Conservation (phyloP, 53 echinoderm and acorn worm genomes). For the Holothuria scabra region DNA sequence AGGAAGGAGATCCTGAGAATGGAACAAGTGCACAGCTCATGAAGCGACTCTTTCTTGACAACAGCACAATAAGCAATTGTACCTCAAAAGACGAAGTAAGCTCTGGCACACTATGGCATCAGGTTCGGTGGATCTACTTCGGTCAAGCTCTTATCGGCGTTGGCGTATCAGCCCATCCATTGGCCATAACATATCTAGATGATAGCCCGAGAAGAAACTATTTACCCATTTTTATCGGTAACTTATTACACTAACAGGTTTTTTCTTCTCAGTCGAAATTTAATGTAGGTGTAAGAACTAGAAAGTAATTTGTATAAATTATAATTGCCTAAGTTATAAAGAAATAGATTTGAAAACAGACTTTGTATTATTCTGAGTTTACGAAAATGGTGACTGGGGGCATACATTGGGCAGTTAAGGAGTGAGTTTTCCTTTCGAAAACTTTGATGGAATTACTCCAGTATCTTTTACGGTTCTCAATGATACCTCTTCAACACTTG, state of each 20-base stretch:
- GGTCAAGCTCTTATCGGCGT: conserved; percentile 52
- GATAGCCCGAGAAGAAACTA: conserved; percentile 47
- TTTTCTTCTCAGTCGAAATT: too few relatives aligned
- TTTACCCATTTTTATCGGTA: conserved; percentile 66
- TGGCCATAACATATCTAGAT: conserved; percentile 68
- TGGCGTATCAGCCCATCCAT: conserved; percentile 42
- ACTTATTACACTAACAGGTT: background rate
- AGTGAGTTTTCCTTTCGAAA: too few relatives aligned
- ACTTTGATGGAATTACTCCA: too few relatives aligned
- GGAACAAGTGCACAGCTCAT: background rate
- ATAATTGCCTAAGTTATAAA: too few relatives aligned
- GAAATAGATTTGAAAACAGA: too few relatives aligned
- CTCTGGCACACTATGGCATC: conserved; percentile 49
- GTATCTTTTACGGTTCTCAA: too few relatives aligned
- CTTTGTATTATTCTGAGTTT: too few relatives aligned
- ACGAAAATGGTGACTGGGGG: too few relatives aligned
- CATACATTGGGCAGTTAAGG: too few relatives aligned
- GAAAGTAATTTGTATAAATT: too few relatives aligned
- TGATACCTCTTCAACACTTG: too few relatives aligned
- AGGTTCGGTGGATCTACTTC: conserved; percentile 60
- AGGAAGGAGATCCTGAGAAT: background rate
- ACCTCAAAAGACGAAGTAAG: conserved; percentile 37
- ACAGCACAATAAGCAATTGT: conserved; percentile 9
- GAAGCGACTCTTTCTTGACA: background rate
- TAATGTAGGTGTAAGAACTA: too few relatives aligned